Percentiles rank a stretch among this genome's conserved stretches.
phyloP scores from a whole-genome alignment of 2,888 invertebrate genomes.

The Gasteruption jaculator region DNA sequence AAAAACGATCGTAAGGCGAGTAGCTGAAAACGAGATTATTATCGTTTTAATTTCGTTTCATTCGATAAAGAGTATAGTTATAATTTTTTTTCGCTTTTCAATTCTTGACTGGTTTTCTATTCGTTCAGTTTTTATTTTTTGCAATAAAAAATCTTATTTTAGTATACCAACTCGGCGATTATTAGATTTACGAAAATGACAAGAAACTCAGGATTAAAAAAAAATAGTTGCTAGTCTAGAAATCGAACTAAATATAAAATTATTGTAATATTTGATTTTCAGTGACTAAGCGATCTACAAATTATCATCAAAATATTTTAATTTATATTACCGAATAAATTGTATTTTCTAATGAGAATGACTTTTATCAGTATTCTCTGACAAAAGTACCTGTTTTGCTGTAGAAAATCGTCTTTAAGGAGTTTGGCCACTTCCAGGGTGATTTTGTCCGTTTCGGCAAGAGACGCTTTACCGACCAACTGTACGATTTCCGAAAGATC shows the following conservation, averaged over 20 bases:
- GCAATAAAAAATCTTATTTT: not conserved
- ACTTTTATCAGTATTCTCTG: not conserved
- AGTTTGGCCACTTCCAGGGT: constrained; percentile 98
- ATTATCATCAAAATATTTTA: constrained; percentile 2
- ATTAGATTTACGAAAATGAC: not conserved
- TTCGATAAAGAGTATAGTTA: no score
- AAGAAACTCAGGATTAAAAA: not conserved
- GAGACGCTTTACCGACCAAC: constrained; percentile 96
- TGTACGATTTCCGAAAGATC: constrained; percentile 99
- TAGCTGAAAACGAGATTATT: constrained; percentile 56
- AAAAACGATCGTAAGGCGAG: constrained; percentile 93
- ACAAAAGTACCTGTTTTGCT: constrained; percentile 86
- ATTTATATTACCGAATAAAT: constrained; percentile 2
- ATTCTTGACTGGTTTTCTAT: not conserved
- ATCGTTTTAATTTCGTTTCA: not conserved
- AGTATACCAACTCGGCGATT: not conserved
- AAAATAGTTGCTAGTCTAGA: not conserved
- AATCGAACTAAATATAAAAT: constrained; percentile 2
- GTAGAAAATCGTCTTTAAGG: constrained; percentile 98
- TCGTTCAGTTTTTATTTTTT: no score
- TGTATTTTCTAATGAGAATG: not conserved
- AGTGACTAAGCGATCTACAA: no score
- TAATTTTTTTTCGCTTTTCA: not conserved
- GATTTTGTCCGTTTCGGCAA: constrained; percentile 99
- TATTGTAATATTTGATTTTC: no score